phyloP scores from a whole-genome alignment of 2,888 invertebrate species.

The Marronus borbonicus region DNA sequence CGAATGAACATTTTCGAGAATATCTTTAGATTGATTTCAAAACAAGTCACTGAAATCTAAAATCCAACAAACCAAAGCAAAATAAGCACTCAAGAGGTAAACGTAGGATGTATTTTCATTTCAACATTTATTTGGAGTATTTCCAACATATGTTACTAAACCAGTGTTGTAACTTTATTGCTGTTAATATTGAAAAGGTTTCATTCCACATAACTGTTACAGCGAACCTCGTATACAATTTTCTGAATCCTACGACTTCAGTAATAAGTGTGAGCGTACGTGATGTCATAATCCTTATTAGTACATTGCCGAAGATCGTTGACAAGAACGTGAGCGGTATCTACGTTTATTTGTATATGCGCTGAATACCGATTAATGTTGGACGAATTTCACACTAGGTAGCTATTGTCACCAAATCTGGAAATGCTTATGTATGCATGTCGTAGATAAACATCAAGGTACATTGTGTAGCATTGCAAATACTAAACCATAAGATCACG shows the following conservation, averaged over 20 bases:
- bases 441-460: too few species aligned
- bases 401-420: slow-evolving; percentile 31
- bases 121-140: too few species aligned
- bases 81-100: too few species aligned
- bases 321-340: slow-evolving; percentile 28
- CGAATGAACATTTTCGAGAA: too few species aligned
- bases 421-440: slow-evolving; percentile 4
- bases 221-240: not conserved
- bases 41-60: too few species aligned
- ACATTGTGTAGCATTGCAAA: not conserved
- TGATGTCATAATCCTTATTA: slow-evolving; percentile 32
- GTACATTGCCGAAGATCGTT: slow-evolving; percentile 34
- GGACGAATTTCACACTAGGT: slow-evolving; percentile 18
- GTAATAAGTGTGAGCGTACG: slow-evolving; percentile 1
- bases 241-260: slow-evolving; percentile 14
- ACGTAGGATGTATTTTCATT: too few species aligned
- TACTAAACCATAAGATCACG: not conserved
- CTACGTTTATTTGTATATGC: slow-evolving; percentile 21
- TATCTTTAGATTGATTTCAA: too few species aligned
- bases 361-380: slow-evolving; percentile 30
- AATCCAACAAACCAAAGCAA: too few species aligned
- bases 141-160: too few species aligned
- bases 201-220: not conserved
- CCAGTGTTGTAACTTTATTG: too few species aligned
- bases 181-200: too few species aligned